Evolutionary conservation across 2,888 invertebrate genomes (phyloP).

Genomic region (Omphaloscelis lunosa): DNA sequence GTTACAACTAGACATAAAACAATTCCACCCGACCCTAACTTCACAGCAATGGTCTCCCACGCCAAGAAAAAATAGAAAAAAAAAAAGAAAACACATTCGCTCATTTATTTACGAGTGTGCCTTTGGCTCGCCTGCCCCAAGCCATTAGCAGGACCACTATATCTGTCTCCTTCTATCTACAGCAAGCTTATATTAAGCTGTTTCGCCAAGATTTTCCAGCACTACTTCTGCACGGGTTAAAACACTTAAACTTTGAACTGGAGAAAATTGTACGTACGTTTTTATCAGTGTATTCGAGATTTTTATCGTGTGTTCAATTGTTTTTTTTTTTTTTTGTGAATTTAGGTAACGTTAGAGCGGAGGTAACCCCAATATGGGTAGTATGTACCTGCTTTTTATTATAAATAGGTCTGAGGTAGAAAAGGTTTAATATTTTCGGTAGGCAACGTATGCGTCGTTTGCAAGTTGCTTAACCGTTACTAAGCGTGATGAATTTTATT

Average conservation of each 20-base stretch:
- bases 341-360: constrained; percentile 34
- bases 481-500: constrained; percentile 59
- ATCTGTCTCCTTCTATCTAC: constrained; percentile 75
- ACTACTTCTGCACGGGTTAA: constrained; percentile 77
- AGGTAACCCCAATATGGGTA: constrained; percentile 36
- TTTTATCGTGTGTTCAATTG: constrained; percentile 65
- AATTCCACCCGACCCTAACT: constrained; percentile 66
- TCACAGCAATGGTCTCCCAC: constrained; percentile 64
- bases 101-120: constrained; percentile 86
- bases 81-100: constrained; percentile 79
- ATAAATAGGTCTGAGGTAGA: constrained; percentile 56
- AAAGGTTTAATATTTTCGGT: constrained; percentile 58
- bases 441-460: constrained; percentile 48
- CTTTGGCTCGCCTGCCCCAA: constrained; percentile 80
- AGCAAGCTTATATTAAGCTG: constrained; percentile 73
- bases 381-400: constrained; percentile 58
- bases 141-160: constrained; percentile 83
- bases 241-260: constrained; percentile 81
- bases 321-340: constrained; percentile 65
- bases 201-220: constrained; percentile 78
- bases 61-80: constrained; percentile 75
- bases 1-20: constrained; percentile 71
- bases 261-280: constrained; percentile 67
- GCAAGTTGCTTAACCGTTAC: constrained; percentile 56
- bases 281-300: constrained; percentile 64